These are phyloP conservation scores for Doryteuthis pealeii DNA, from an alignment of 1,140 invertebrate genomes.

Conservation along the genomic window DNA sequence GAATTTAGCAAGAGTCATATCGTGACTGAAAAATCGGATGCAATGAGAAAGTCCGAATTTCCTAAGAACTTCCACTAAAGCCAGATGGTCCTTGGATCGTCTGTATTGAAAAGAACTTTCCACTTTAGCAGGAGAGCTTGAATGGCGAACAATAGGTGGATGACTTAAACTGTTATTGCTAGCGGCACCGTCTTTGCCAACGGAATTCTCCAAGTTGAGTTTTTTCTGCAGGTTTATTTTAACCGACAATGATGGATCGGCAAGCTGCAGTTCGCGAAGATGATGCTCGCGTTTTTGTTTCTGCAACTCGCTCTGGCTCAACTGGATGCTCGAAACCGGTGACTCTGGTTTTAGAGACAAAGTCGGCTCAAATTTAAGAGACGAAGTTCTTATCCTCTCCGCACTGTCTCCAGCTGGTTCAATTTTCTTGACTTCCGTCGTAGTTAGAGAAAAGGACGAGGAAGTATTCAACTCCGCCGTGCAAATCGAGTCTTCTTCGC, in stretches of 20 bases:
- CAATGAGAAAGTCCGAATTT: not conserved
- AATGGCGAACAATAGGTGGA: slow-evolving; percentile 1
- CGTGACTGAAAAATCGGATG: not conserved
- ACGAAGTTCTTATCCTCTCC: not conserved
- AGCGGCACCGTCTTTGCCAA: not conserved
- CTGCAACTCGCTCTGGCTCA: not conserved
- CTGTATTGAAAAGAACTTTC: not conserved
- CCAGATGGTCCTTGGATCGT: not conserved
- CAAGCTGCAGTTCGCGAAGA: not conserved
- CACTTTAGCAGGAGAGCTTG: slow-evolving; percentile 14
- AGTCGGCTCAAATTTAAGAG: not conserved
- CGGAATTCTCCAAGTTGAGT: not conserved
- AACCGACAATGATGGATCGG: not conserved
- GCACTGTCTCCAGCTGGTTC: too few species aligned
- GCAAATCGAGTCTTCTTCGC: not conserved
- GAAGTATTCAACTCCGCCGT: not conserved
- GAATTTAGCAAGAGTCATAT: not conserved
- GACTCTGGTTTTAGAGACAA: too few species aligned
- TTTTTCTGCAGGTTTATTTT: too few species aligned
- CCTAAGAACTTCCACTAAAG: slow-evolving; percentile 1
- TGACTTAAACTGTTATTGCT: not conserved
- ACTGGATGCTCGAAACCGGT: too few species aligned
- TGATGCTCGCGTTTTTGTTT: not conserved
- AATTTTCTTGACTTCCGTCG: too few species aligned
- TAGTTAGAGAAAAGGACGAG: too few species aligned